phyloP scores from a whole-genome alignment of 2,797 vertebrate species.

The Parotocinclus haroldoi region DNA sequence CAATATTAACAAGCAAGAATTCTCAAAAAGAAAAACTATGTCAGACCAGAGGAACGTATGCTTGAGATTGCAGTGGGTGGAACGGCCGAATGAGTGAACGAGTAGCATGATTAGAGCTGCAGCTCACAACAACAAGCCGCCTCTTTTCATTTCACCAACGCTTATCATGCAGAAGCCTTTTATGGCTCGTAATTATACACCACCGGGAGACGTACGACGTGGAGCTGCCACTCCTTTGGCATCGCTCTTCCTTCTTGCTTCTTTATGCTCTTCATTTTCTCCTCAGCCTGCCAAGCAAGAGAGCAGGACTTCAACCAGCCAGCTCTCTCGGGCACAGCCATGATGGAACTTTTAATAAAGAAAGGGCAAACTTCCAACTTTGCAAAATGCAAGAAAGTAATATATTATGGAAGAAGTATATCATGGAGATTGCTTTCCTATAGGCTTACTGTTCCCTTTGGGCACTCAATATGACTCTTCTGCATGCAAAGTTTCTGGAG shows the following conservation, averaged over 20 bases:
- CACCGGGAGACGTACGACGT: slow-evolving; percentile 14
- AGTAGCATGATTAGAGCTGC: slow-evolving; percentile 25
- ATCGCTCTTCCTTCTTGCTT: slow-evolving; percentile 2
- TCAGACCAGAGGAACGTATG: slow-evolving; percentile 1
- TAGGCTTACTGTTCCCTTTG: background rate
- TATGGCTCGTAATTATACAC: slow-evolving; percentile 34
- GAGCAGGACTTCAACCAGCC: slow-evolving; percentile 1
- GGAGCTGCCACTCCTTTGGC: slow-evolving; percentile 3
- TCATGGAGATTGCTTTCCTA: background rate
- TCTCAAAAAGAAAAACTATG: slow-evolving; percentile 11
- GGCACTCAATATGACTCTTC: background rate
- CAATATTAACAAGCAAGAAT: slow-evolving; percentile 31
- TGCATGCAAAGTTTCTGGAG: background rate
- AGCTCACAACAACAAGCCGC: slow-evolving; percentile 16
- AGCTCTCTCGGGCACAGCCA: background rate
- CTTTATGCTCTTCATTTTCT: slow-evolving; percentile 12
- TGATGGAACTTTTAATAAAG: slow-evolving; percentile 19
- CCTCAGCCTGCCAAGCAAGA: background rate
- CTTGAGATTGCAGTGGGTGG: background rate
- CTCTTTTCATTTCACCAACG: slow-evolving; percentile 16
- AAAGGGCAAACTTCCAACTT: background rate
- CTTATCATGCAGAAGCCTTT: slow-evolving; percentile 35
- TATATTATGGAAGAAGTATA: background rate
- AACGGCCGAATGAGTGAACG: background rate
- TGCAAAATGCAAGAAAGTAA: too few relatives aligned